These are phyloP conservation scores for Hydropsyche tenuis DNA, from an alignment of 1,140 invertebrate species.

Conservation along the genomic window DNA sequence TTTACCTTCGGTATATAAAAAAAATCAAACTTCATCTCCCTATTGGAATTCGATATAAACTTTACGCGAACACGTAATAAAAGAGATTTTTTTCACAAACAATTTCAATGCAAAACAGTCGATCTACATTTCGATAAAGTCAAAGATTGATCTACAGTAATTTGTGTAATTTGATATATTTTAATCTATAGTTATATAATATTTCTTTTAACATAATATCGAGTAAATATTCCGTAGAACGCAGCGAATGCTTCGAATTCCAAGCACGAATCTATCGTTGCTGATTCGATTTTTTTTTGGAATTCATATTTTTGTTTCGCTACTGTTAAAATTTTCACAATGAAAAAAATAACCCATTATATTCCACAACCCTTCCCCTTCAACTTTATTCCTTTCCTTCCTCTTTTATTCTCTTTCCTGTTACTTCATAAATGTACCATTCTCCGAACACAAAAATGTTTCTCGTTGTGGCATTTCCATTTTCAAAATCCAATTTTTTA, in stretches of 20 bases:
- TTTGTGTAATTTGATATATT: too few species aligned
- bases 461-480: slow-evolving; percentile 1
- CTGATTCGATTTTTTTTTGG: not conserved
- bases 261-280: not conserved
- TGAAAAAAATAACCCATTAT: slow-evolving; percentile 17
- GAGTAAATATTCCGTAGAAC: too few species aligned
- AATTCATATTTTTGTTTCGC: not conserved
- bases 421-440: slow-evolving; percentile 22
- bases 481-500: slow-evolving; percentile 12
- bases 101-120: too few species aligned
- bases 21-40: slow-evolving; percentile 31
- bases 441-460: slow-evolving; percentile 13
- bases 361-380: slow-evolving; percentile 21
- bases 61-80: not conserved
- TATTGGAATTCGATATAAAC: slow-evolving; percentile 19
- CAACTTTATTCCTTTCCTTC: slow-evolving; percentile 13
- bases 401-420: slow-evolving; percentile 23
- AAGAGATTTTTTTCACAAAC: too few species aligned
- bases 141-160: too few species aligned
- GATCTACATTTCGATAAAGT: too few species aligned
- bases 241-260: not conserved
- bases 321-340: slow-evolving; percentile 8
- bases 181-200: too few species aligned
- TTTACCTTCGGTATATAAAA: slow-evolving; percentile 23
- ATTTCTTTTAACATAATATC: too few species aligned